These are phyloP conservation scores for Pharmacophagus antenor DNA, from an alignment of 2,888 invertebrate species.

Conservation along the genomic window DNA sequence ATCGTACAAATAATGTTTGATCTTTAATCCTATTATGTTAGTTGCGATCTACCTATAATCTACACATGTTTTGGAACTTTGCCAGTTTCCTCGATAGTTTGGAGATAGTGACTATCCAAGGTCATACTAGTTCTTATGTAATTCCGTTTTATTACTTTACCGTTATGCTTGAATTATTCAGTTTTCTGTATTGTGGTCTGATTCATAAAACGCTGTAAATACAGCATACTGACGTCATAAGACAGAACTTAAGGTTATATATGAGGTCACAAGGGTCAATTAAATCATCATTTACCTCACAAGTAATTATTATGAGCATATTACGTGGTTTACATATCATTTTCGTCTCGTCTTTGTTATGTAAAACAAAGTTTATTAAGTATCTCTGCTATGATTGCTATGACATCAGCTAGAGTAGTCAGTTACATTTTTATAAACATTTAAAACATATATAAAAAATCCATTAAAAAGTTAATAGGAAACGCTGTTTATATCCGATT, in stretches of 20 bases:
- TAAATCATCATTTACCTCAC: no score
- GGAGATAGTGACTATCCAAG: neutral
- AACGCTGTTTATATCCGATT: no score
- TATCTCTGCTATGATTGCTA: no score
- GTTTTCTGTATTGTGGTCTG: neutral
- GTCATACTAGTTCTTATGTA: neutral
- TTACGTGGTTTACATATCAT: no score
- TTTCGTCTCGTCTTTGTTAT: no score
- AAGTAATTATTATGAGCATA: no score
- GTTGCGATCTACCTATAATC: constrained; percentile 9
- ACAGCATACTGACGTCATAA: neutral
- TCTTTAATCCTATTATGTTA: constrained; percentile 18
- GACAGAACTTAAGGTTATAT: neutral
- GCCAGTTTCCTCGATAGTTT: constrained; percentile 15
- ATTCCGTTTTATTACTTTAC: neutral
- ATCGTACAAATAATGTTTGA: neutral
- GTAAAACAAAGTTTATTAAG: no score
- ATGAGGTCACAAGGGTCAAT: no score
- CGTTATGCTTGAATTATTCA: neutral
- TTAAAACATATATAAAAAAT: no score
- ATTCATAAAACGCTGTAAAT: neutral
- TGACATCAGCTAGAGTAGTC: no score
- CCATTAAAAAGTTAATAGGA: no score
- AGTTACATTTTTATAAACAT: no score
- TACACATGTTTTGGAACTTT: constrained; percentile 16